Conservation (phyloP, 2,888 invertebrate species). For the Deilephila porcellus region DNA sequence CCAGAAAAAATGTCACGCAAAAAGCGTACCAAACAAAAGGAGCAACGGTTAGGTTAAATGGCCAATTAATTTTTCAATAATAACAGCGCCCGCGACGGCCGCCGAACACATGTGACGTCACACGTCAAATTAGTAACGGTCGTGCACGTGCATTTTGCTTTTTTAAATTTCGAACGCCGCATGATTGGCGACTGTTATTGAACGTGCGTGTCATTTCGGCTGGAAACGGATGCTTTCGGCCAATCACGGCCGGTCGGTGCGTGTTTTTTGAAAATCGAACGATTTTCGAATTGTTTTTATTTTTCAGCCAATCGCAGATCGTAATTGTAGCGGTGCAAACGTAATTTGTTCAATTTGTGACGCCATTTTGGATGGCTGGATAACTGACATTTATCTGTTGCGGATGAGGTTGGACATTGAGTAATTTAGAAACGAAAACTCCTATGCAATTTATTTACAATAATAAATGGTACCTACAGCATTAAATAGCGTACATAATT, state of each 20-base stretch:
- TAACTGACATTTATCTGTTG: constrained; percentile 5
- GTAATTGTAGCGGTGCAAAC: constrained; percentile 18
- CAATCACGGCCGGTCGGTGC: constrained; percentile 54
- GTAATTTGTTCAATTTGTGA: constrained; percentile 24
- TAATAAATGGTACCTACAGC: too few species aligned
- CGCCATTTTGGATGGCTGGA: constrained; percentile 5
- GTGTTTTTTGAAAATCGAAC: constrained; percentile 39
- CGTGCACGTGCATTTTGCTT: constrained; percentile 72
- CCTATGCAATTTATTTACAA: background rate
- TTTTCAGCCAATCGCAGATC: constrained; percentile 18
- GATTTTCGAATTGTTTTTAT: constrained; percentile 27
- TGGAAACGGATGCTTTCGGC: constrained; percentile 60
- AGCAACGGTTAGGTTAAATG: constrained; percentile 41
- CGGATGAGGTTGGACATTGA: background rate
- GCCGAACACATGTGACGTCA: constrained; percentile 73
- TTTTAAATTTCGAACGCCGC: constrained; percentile 76
- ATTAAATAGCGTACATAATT: too few species aligned
- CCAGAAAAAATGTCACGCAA: background rate
- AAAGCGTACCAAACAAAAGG: constrained; percentile 7
- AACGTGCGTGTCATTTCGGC: constrained; percentile 56
- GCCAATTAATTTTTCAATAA: constrained; percentile 62
- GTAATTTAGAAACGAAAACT: background rate
- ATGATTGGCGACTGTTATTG: constrained; percentile 78
- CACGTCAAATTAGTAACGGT: constrained; percentile 80
- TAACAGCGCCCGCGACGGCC: constrained; percentile 44